These are phyloP conservation scores for Bombus waltoni DNA, from an alignment of 1,140 invertebrate species.

Conservation along the genomic window DNA sequence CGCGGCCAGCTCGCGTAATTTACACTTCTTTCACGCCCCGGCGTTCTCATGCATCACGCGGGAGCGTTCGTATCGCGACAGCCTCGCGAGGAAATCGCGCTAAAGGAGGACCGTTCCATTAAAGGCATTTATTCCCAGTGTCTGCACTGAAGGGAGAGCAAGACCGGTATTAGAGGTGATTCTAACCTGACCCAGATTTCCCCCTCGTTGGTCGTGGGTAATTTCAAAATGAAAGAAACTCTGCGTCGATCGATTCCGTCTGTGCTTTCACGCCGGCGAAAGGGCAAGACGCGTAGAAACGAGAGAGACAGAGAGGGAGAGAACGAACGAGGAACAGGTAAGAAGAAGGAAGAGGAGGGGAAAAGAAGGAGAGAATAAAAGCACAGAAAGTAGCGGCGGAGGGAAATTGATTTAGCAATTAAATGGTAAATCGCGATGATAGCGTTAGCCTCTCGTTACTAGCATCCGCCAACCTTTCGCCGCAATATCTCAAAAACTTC, in stretches of 20 bases:
- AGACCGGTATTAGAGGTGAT: conserved; percentile 59
- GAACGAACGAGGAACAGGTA: too few species aligned
- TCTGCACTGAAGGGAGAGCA: conserved; percentile 54
- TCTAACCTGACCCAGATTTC: conserved; percentile 45
- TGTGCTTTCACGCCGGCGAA: neutral
- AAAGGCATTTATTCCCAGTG: conserved; percentile 60
- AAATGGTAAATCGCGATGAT: conserved; percentile 28
- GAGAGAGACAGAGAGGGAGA: too few species aligned
- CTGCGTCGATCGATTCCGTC: conserved; percentile 24
- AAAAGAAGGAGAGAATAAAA: neutral
- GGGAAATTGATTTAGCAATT: conserved; percentile 36
- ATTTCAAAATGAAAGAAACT: conserved; percentile 38
- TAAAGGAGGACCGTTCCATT: conserved; percentile 50
- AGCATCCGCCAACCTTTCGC: too few species aligned
- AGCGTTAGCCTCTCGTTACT: neutral
- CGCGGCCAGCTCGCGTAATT: conserved; percentile 14
- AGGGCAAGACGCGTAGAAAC: neutral
- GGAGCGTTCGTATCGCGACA: neutral
- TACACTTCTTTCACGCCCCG: conserved; percentile 9
- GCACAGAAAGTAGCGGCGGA: accelerated
- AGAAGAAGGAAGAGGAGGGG: neutral
- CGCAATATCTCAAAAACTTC: conserved; percentile 24
- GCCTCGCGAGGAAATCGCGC: conserved; percentile 27
- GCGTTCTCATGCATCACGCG: conserved; percentile 10
- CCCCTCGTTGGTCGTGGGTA: conserved; percentile 30